A percentile compares a stretch with the other conserved stretches of the same genome.
Conservation (phyloP, 1,140 invertebrate species). For the Gyrodactylus bullatarudis region DNA sequence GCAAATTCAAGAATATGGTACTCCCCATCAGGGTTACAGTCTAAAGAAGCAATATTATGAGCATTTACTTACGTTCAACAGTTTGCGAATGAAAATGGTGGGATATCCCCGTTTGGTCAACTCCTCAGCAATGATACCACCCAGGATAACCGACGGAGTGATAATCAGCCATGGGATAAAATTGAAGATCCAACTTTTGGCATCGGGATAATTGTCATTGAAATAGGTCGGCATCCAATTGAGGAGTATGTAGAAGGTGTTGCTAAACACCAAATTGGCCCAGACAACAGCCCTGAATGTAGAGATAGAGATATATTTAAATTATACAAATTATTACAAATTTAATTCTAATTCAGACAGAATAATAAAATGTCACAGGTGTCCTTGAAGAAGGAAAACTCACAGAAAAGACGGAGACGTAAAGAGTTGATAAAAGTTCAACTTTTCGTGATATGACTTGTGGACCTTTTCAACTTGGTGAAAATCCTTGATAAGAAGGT, state of each 20-base stretch:
- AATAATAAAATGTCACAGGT: not conserved
- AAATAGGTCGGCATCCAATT: conserved; percentile 43
- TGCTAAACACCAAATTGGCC: conserved; percentile 37
- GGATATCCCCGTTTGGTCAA: conserved; percentile 23
- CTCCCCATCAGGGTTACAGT: conserved; percentile 28
- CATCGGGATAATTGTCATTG: conserved; percentile 33
- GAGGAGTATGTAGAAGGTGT: conserved; percentile 36
- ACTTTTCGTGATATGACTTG: conserved; percentile 2
- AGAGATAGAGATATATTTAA: conserved; percentile 9
- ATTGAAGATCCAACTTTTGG: conserved; percentile 34
- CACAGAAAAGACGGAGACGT: conserved; percentile 4
- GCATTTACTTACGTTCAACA: conserved; percentile 20
- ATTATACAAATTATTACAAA: no score
- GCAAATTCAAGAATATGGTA: conserved; percentile 28
- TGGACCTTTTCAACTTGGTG: no score
- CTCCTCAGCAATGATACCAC: conserved; percentile 29
- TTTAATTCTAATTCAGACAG: not conserved
- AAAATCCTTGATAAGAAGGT: no score
- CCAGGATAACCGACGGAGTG: conserved; percentile 30
- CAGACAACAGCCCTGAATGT: conserved; percentile 31
- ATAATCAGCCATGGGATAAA: conserved; percentile 35
- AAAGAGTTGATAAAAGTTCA: conserved; percentile 7
- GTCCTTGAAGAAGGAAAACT: no score
- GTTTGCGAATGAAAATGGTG: conserved; percentile 22
- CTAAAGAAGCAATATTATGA: conserved; percentile 18